phyloP scores from a whole-genome alignment of 2,113 vertebrate species.

The Cnemophilus loriae region DNA sequence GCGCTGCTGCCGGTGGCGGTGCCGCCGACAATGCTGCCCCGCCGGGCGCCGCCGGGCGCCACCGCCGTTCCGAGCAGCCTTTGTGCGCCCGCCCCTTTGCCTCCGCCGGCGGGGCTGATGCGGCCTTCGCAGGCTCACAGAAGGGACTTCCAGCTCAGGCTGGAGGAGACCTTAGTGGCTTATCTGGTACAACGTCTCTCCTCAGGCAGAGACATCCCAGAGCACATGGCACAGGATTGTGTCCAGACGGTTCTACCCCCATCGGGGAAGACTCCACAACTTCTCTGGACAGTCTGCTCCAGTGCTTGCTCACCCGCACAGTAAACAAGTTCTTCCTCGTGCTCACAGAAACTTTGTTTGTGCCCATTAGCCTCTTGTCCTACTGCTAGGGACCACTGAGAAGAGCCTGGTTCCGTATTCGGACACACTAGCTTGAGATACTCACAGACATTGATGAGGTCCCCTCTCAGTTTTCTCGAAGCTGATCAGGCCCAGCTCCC shows the following conservation, averaged over 20 bases:
- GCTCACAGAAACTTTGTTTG: background rate
- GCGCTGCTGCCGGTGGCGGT: accelerated
- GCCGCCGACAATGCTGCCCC: accelerated
- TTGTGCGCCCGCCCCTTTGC: background rate
- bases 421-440: background rate
- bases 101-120: no score
- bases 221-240: background rate
- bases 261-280: accelerated
- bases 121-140: background rate
- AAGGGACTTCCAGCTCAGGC: no score
- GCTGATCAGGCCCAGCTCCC: background rate
- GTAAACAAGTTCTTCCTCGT: background rate
- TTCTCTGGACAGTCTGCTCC: background rate
- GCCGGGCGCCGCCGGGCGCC: accelerated
- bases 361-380: background rate
- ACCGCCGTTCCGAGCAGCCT: background rate
- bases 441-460: no score
- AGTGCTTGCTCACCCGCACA: background rate
- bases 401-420: no score
- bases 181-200: background rate
- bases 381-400: no score
- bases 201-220: background rate
- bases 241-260: no score
- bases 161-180: background rate
- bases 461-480: background rate